Conservation (phyloP, 2,113 vertebrate genomes). For the Ciconia stormi region DNA sequence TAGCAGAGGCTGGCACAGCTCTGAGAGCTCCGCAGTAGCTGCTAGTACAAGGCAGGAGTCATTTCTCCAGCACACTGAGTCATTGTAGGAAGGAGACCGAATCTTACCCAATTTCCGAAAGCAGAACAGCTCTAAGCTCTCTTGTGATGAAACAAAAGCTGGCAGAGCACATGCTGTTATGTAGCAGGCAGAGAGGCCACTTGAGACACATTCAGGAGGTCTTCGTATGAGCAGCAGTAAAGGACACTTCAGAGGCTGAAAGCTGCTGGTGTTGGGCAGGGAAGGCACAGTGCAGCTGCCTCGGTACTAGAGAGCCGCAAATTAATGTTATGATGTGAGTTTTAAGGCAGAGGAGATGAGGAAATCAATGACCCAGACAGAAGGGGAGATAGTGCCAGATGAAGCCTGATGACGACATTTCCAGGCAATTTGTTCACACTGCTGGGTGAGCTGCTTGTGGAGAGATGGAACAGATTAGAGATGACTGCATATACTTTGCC, state of each 20-base stretch:
- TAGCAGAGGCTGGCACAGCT: neutral
- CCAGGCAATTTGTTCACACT: slow-evolving; percentile 54
- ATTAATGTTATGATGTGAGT: slow-evolving; percentile 19
- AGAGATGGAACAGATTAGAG: slow-evolving; percentile 49
- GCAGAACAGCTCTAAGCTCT: slow-evolving; percentile 23
- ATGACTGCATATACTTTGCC: neutral
- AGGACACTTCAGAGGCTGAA: slow-evolving; percentile 46
- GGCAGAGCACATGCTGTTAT: slow-evolving; percentile 6
- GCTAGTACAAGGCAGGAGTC: neutral
- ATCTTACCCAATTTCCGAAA: slow-evolving; percentile 45
- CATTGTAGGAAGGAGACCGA: slow-evolving; percentile 32
- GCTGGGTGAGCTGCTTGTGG: slow-evolving; percentile 33
- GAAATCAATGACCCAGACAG: slow-evolving; percentile 60
- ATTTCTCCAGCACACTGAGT: slow-evolving; percentile 47
- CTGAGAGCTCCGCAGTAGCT: neutral
- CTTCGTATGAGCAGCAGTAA: slow-evolving; percentile 18
- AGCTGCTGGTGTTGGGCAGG: slow-evolving; percentile 17
- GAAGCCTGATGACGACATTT: slow-evolving; percentile 56
- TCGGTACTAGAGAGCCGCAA: neutral
- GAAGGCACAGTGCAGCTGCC: slow-evolving; percentile 22
- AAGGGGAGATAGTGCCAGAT: slow-evolving; percentile 42
- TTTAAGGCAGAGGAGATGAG: slow-evolving; percentile 56
- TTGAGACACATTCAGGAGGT: slow-evolving; percentile 28
- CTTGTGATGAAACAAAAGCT: slow-evolving; percentile 32
- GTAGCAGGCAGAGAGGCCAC: slow-evolving; percentile 8